Evolutionary conservation across 2,797 vertebrate genomes (phyloP), one percentile per base, ranked within the genome.

Genomic region (Hypotaenidia okinawae): DNA sequence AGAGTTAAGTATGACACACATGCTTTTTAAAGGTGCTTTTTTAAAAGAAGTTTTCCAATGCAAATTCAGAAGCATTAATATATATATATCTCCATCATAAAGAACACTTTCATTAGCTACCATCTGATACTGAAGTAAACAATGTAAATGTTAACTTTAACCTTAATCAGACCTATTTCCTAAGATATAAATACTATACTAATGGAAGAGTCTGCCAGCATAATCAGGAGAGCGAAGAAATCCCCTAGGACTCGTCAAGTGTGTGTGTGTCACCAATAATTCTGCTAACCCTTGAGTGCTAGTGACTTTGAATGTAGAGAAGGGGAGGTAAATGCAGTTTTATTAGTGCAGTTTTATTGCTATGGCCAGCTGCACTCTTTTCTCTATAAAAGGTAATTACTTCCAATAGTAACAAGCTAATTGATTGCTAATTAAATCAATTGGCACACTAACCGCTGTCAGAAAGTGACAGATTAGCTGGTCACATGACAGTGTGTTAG

Each of bases 341-440:
- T 99, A 99, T 99, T 99, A 98, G 96, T 37, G 96, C 97, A 97
- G 97, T 98, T 99, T 99, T 99, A 99, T 99, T 99, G 98, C 98
- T 97, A 97, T 98, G 97, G 98, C 99, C 99, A 99, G 99, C 99
- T 99, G 99, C 98, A 99, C 98, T 98, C 98, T 98, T 98, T 98
- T 97, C 98, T 99, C 99, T 98, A 99, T 99, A 99, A 99, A 99
- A 98, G 98, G 98, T 99, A 99, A 99, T 99, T 99, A 99, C 99
- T 98, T 99, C 98, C 98, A 99, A 99, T 99, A 98, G 99, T 99
- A 99, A 99, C 99, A 99, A 99, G 99, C 99, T 99, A 99, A 99
- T 99, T 99, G 99, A 99, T 99, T 99, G 99, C 99, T 99, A 99
- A 99, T 99, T 99, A 99, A 99, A 99, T 99, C 99, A 99, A 99